Conservation (phyloP, 1,140 invertebrate species). For the Holotrichia oblita region DNA sequence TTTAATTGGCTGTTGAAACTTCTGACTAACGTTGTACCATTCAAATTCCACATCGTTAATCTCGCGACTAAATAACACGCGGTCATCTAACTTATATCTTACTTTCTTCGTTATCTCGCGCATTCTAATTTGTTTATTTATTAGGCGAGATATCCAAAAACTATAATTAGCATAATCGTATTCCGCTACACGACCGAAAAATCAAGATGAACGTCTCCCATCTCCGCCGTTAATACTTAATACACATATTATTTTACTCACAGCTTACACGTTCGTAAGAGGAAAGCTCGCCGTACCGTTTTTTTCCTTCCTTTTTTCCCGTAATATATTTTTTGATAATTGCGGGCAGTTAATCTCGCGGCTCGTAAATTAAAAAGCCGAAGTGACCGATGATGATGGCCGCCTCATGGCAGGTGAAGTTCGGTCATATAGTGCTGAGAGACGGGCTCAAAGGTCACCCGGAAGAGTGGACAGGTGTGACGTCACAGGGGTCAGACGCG, state of each 20-base stretch:
- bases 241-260: too few relatives aligned
- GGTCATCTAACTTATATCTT: not conserved
- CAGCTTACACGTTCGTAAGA: not conserved
- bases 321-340: conserved; percentile 27
- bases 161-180: conserved; percentile 16
- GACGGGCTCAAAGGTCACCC: conserved; percentile 47
- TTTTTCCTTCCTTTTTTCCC: too few relatives aligned
- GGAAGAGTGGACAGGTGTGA: conserved; percentile 52
- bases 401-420: conserved; percentile 37
- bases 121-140: not conserved
- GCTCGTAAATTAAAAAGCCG: conserved; percentile 38
- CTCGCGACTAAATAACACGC: too few relatives aligned
- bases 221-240: not conserved
- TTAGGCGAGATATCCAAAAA: not conserved
- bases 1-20: too few relatives aligned
- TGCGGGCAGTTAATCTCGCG: conserved; percentile 31
- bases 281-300: not conserved
- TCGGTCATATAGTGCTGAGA: conserved; percentile 32
- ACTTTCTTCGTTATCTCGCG: not conserved
- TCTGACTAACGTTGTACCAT: too few relatives aligned
- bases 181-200: conserved; percentile 15
- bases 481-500: conserved; percentile 52
- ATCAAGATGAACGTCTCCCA: not conserved
- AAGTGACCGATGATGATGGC: conserved; percentile 29
- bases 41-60: too few relatives aligned